Evolutionary conservation across 23 tunicate genomes (phyloP), one percentile per base, ranked within the genome.

Genomic region (Ascidia mentula): DNA sequence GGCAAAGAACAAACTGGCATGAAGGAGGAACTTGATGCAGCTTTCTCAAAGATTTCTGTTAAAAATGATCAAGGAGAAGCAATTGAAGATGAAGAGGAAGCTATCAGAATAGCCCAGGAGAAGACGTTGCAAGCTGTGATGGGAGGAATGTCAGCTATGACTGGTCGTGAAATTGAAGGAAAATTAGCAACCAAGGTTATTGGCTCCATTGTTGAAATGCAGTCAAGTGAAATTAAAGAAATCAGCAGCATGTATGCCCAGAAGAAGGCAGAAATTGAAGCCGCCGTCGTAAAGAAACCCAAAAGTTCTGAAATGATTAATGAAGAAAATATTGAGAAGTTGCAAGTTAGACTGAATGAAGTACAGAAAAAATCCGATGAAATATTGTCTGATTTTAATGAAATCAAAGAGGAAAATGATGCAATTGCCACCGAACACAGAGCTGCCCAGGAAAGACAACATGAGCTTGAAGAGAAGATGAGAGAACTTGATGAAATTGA

Each of bases 201-300:
- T 33, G 98, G 98, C 6, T 93, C 98, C 3, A 88, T 93, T 28
- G 91, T 93, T 37, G 98, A 93, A 69, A 93, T 93, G 98, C 98
- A 93, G 75, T 87, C 92, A 1, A 46, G 76, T 7, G 98, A 93
- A 77, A 88, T 93, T 26, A 89, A 93, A 46, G 79, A 93, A 59
- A 84, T 93, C 9, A 80, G 86, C 0, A 88, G 36, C 22, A 74
- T 69, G 28, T 93, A 74, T 76, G 92, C 92, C 8, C 84, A 93
- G 60, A 88, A 88, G 71, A 84, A 79, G 77, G 89, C 82, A 1
- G 89, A 84, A 40, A 79, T 93, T 9, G 81, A 46, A 30, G 81
- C 40, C 32, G 32, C 80, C 0, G 69, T 37, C 2, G 53, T 31
- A 7, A 45, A 40, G 24, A 82, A 78, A 59, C 72, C 81, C 0